phyloP scores from a whole-genome alignment of 2,113 vertebrate genomes.

The Malurus melanocephalus region DNA sequence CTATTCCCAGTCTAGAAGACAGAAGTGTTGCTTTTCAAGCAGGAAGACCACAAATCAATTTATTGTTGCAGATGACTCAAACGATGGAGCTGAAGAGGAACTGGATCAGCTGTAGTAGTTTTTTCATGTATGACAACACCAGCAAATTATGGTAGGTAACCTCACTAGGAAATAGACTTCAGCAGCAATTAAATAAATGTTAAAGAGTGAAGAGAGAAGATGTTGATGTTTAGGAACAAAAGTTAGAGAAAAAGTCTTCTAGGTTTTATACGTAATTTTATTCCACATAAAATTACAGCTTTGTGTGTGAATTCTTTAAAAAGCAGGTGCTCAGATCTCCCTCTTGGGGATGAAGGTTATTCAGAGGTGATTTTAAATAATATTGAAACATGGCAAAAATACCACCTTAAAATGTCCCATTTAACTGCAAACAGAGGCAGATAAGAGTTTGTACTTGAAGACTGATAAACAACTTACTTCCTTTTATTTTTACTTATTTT shows the following conservation, averaged over 20 bases:
- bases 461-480: not conserved
- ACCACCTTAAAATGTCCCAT: not conserved
- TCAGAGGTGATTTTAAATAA: not conserved
- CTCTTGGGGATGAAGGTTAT: not conserved
- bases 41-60: not conserved
- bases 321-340: not conserved
- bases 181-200: not conserved
- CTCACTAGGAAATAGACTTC: not conserved
- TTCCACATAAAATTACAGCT: not conserved
- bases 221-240: not conserved
- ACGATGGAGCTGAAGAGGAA: not conserved
- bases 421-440: not conserved
- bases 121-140: not conserved
- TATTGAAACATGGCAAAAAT: not conserved
- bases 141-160: not conserved
- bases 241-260: not conserved
- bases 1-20: not conserved
- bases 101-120: not conserved
- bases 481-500: not conserved
- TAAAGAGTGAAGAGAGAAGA: not conserved
- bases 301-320: not conserved
- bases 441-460: not conserved
- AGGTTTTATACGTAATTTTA: not conserved
- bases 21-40: not conserved
- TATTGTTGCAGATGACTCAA: not conserved